phyloP scores from a whole-genome alignment of 2,888 invertebrate genomes.

The Abrostola tripartita region DNA sequence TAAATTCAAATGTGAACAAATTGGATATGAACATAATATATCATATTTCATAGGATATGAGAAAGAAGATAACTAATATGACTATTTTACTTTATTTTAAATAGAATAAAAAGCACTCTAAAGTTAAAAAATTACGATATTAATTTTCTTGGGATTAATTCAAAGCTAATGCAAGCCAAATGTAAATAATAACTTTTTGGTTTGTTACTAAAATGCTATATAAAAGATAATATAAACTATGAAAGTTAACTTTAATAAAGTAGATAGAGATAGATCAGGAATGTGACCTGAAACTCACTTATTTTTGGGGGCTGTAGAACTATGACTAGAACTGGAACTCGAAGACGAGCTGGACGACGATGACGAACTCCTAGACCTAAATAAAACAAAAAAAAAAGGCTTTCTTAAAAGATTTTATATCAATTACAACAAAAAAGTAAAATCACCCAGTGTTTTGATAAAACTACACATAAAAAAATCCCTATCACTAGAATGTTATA shows the following conservation, averaged over 20 bases:
- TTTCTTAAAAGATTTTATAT: background rate
- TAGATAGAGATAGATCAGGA: too few relatives aligned
- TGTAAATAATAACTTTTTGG: too few relatives aligned
- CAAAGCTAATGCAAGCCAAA: too few relatives aligned
- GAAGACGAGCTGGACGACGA: slow-evolving; percentile 83
- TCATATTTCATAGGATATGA: background rate
- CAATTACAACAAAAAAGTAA: background rate
- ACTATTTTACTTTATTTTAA: background rate
- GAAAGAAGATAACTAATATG: background rate
- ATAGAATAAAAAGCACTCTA: background rate
- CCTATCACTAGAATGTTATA: slow-evolving; percentile 10
- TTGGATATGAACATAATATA: background rate
- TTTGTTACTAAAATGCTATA: too few relatives aligned
- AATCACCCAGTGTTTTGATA: too few relatives aligned
- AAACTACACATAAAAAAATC: background rate
- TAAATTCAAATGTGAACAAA: slow-evolving; percentile 5
- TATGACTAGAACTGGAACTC: slow-evolving; percentile 84
- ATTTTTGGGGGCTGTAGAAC: slow-evolving; percentile 79
- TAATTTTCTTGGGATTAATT: too few relatives aligned
- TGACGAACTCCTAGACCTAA: slow-evolving; percentile 81
- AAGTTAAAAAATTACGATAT: too few relatives aligned
- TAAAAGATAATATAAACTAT: too few relatives aligned
- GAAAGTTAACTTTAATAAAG: too few relatives aligned
- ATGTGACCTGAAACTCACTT: slow-evolving; percentile 67
- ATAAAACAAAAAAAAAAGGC: slow-evolving; percentile 9